phyloP scores from a whole-genome alignment of 2,797 vertebrate species.

The Falco rusticolus region DNA sequence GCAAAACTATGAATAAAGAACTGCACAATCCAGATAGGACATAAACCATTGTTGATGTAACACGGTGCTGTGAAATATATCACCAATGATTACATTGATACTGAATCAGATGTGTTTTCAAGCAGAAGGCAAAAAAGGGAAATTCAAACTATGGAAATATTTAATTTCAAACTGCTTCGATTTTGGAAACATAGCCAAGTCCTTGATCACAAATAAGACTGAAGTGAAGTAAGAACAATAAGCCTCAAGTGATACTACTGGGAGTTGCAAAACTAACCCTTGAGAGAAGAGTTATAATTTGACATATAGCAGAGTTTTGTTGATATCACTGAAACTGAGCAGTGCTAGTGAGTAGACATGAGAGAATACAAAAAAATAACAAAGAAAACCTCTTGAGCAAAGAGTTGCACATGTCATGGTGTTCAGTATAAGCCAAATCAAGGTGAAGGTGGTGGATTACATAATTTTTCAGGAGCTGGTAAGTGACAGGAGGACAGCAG shows the following conservation, averaged over 20 bases:
- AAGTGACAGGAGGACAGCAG: not conserved
- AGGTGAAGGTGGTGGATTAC: not conserved
- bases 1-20: not conserved
- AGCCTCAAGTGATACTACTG: not conserved
- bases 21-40: not conserved
- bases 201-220: not conserved
- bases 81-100: not conserved
- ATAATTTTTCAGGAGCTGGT: not conserved
- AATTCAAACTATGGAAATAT: not conserved
- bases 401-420: not conserved
- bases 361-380: not conserved
- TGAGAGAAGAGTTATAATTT: not conserved
- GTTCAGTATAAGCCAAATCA: not conserved
- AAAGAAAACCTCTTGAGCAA: not conserved
- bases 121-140: not conserved
- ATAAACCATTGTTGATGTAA: not conserved
- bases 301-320: not conserved
- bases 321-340: not conserved
- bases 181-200: not conserved
- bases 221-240: not conserved
- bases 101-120: not conserved
- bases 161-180: not conserved
- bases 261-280: not conserved
- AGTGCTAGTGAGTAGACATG: not conserved
- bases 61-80: not conserved